Conservation (phyloP, 2,113 vertebrate species). For the Megatriorchis doriae region DNA sequence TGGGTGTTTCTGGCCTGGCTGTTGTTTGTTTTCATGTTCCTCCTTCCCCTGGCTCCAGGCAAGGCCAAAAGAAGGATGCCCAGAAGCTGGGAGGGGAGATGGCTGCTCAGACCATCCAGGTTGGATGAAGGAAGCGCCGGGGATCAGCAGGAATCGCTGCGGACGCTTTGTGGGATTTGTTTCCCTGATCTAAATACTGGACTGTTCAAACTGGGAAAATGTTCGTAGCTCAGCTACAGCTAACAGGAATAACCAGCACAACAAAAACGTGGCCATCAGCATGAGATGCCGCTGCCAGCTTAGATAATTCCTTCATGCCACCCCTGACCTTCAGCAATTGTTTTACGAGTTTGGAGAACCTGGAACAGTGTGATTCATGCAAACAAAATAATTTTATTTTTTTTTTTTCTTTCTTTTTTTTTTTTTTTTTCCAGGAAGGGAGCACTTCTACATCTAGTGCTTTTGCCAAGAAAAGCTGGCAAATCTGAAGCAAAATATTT, state of each 20-base stretch:
- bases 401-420: not conserved
- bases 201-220: not conserved
- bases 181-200: not conserved
- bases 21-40: not conserved
- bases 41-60: not conserved
- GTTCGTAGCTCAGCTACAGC: not conserved
- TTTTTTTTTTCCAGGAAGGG: not conserved
- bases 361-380: not conserved
- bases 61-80: not conserved
- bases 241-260: not conserved
- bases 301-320: not conserved
- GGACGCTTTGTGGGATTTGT: not conserved
- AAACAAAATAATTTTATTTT: not conserved
- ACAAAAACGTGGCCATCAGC: not conserved
- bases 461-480: conserved; percentile 7
- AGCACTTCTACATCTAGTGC: not conserved
- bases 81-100: not conserved
- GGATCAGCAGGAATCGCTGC: not conserved
- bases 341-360: not conserved
- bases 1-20: not conserved
- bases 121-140: not conserved
- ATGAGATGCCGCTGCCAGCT: not conserved
- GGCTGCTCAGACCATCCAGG: not conserved
- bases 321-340: not conserved
- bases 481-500: conserved; percentile 5